Base-by-base conservation (phyloP, 2,113 vertebrate species). In the Phalacrocorax brasilianus region DNA sequence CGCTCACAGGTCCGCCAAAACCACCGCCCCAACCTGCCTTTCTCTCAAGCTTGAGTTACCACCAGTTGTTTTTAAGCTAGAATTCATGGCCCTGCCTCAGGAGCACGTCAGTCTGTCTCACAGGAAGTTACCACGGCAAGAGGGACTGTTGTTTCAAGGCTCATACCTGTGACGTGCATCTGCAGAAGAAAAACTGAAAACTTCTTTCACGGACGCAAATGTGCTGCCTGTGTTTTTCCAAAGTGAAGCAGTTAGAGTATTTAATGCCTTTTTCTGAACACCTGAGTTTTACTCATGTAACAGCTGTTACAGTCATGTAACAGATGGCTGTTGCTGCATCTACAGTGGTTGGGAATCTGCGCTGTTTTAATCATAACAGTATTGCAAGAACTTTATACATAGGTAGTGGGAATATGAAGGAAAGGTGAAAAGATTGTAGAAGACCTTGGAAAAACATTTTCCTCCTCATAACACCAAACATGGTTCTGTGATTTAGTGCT, bases 291-390 rank as follows among this genome's bases (percentile, higher is more conserved):
- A 8, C 45, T 53, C 2, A 0, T 11, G 12, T 14, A 40, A 12
- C n/a, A 38, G 40, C 22, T 1, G 0, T 30, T 49, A 45, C 44
- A 45, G 44, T 17, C 16, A 15, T 45, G 44, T 18, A 45, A 45
- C 65, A 26, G 22, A 5, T 6, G 45, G 47, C 47, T 33, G 8
- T 30, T 47, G 62, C 63, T 59, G 44, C 55, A 8, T 11, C 22
- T 24, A 1, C 11, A 2, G 1, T 1, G 11, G 24, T 1, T 55
- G 58, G 56, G 50, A 18, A 11, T 28, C 58, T 11, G 45, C 14
- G 3, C 24, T 13, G 27, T 2, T 50, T 30, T 14, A 30, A 28
- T 40, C 5, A 0, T 26, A 32, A 32, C 21, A 3, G n/a, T 11
- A 9, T 2, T 38, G 28, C 0, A 7, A 56, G n/a, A 32, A 27